phyloP scores from a whole-genome alignment of 2,113 vertebrate species.

The Dermatemys mawii region DNA sequence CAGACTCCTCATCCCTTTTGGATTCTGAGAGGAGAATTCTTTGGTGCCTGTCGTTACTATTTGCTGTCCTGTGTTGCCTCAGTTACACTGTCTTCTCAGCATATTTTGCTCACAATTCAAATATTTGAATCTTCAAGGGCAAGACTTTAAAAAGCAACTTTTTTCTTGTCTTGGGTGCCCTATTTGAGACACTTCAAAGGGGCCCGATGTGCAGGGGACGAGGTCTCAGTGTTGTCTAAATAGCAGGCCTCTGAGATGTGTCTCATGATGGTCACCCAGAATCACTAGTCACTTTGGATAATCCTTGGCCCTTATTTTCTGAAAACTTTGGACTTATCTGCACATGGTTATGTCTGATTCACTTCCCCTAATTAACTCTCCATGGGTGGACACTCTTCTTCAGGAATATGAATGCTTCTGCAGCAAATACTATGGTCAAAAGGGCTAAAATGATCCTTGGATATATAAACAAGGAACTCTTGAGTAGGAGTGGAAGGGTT shows the following conservation, averaged over 20 bases:
- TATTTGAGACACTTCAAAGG: neutral
- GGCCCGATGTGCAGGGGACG: fast-evolving
- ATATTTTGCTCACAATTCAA: neutral
- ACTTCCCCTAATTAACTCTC: neutral
- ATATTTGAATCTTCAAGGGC: neutral
- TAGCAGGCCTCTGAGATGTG: neutral
- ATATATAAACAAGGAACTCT: no score
- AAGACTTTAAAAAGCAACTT: neutral
- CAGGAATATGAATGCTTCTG: neutral
- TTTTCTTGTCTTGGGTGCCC: neutral
- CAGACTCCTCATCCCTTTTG: neutral
- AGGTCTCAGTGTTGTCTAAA: neutral
- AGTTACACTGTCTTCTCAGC: neutral
- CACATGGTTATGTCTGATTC: neutral
- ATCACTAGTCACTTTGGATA: neutral
- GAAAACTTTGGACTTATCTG: neutral
- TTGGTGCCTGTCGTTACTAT: neutral
- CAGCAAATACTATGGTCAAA: no score
- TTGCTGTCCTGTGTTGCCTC: neutral
- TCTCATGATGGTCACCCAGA: fast-evolving
- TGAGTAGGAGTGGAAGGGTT: neutral
- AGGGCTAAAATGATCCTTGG: no score
- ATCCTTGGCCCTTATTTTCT: neutral
- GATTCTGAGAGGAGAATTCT: neutral
- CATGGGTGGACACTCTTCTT: neutral